Evolutionary conservation across 2,113 vertebrate genomes (phyloP).

Genomic region (Gnathonemus echidnorhynchus): DNA sequence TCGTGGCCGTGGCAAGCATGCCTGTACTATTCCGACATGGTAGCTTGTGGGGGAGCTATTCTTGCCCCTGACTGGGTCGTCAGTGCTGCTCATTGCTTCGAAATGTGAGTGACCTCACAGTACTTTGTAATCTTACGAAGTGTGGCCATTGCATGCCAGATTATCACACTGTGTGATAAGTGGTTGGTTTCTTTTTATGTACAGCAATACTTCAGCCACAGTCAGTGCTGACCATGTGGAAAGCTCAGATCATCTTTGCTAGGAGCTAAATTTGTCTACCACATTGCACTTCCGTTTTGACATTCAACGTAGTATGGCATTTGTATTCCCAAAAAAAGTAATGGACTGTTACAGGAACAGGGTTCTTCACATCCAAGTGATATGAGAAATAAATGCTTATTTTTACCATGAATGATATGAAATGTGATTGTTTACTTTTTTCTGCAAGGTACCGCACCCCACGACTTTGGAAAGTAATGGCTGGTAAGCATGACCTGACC

Average conservation of each 20-base stretch:
- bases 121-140: not conserved
- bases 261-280: not conserved
- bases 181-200: not conserved
- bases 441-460: conserved; percentile 42
- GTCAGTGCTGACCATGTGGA: not conserved
- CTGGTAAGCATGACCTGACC: conserved; percentile 54
- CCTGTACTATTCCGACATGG: conserved; percentile 29
- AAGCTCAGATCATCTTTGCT: not conserved
- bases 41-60: conserved; percentile 55
- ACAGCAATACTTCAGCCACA: not conserved
- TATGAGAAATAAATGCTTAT: not conserved
- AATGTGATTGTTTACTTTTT: not conserved
- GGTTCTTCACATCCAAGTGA: not conserved
- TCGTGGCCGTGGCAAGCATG: not conserved
- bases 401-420: not conserved
- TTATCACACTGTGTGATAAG: not conserved
- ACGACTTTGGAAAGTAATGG: conserved; percentile 47
- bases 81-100: conserved; percentile 58
- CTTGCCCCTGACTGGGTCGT: conserved; percentile 45
- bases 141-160: not conserved
- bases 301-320: not conserved
- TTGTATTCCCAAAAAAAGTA: not conserved
- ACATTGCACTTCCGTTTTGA: not conserved
- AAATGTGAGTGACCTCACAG: conserved; percentile 33
- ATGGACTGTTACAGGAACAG: not conserved